phyloP scores from a whole-genome alignment of 2,888 invertebrate genomes.

The Portevinia maculata region DNA sequence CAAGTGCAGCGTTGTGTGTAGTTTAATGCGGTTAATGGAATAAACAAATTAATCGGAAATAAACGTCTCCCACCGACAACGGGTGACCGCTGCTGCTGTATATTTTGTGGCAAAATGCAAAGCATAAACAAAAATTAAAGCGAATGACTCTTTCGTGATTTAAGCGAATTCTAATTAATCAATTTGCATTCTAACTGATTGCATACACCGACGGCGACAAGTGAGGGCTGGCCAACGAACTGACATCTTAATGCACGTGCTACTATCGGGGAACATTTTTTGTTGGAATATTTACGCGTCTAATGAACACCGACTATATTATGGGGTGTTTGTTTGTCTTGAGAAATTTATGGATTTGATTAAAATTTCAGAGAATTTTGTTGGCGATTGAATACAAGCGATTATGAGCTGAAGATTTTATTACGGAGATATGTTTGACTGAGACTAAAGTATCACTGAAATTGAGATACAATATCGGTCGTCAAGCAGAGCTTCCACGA shows the following conservation, averaged over 20 bases:
- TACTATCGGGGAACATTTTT: neutral
- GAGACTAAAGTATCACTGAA: too few relatives aligned
- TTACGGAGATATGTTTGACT: too few relatives aligned
- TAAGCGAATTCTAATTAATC: conserved; percentile 34
- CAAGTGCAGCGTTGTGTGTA: neutral
- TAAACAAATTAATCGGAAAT: conserved; percentile 10
- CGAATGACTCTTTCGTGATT: conserved; percentile 25
- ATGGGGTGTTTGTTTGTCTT: neutral
- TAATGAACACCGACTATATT: neutral
- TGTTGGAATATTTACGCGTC: neutral
- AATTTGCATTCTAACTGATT: conserved; percentile 53
- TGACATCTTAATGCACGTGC: neutral
- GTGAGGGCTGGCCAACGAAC: conserved; percentile 36
- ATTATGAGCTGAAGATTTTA: too few relatives aligned
- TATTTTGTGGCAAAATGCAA: neutral
- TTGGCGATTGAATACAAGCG: too few relatives aligned
- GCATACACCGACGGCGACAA: conserved; percentile 31
- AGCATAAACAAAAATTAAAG: conserved; percentile 8
- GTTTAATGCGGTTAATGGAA: conserved; percentile 13
- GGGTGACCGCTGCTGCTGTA: neutral
- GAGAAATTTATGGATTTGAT: too few relatives aligned
- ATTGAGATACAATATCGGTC: too few relatives aligned
- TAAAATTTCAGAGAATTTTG: too few relatives aligned
- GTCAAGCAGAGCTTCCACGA: too few relatives aligned
- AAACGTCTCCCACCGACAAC: neutral